Evolutionary conservation across 2,113 vertebrate species (phyloP).

Genomic region (Dasypus novemcinctus): DNA sequence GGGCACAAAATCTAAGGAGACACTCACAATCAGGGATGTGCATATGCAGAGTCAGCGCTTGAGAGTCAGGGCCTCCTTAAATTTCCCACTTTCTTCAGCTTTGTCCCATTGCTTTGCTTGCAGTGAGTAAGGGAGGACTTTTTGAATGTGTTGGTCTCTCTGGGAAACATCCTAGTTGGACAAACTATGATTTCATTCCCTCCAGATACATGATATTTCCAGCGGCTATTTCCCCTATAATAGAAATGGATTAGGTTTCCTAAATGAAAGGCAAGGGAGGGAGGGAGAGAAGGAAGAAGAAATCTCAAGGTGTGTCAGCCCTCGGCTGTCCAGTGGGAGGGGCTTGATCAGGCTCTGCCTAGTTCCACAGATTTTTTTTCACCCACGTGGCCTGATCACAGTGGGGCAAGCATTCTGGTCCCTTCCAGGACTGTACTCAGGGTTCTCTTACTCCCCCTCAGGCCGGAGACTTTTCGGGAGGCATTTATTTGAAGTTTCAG

Average conservation of each 20-base stretch:
- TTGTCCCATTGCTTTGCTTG: not conserved
- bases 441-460: not conserved
- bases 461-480: slow-evolving; percentile 20
- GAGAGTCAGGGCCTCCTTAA: not conserved
- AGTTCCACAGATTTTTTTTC: slow-evolving; percentile 16
- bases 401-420: not conserved
- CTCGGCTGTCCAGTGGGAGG: not conserved
- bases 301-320: not conserved
- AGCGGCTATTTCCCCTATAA: not conserved
- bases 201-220: not conserved
- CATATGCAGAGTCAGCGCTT: not conserved
- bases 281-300: not conserved
- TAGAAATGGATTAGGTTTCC: slow-evolving; percentile 48
- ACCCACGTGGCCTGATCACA: not conserved
- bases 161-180: slow-evolving; percentile 47
- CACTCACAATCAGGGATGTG: not conserved
- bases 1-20: not conserved
- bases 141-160: not conserved
- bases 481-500: slow-evolving; percentile 16
- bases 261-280: not conserved
- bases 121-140: not conserved
- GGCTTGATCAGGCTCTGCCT: not conserved
- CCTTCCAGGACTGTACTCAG: not conserved
- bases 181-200: not conserved
- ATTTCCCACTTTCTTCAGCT: not conserved